These are phyloP conservation scores for Alethe castanea DNA, from an alignment of 2,113 vertebrate genomes.

Conservation along the genomic window DNA sequence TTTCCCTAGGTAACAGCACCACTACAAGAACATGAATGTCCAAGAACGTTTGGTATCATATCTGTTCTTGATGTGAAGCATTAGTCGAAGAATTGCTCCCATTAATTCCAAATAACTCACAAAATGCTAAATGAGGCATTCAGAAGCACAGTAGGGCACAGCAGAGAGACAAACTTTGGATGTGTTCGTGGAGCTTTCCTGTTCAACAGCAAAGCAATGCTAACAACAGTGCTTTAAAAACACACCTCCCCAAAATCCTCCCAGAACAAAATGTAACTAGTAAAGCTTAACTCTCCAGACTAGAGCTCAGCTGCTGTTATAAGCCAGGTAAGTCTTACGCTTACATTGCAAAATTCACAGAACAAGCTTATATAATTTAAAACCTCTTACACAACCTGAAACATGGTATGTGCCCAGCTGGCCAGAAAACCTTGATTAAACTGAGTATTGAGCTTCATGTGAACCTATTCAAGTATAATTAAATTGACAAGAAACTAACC, in stretches of 20 bases:
- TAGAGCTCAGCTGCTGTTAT: not conserved
- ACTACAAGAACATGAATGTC: not conserved
- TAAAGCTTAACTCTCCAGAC: not conserved
- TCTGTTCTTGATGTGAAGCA: not conserved
- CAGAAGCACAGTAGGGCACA: not conserved
- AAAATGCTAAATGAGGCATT: not conserved
- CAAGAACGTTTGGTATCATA: not conserved
- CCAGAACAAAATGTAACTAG: not conserved
- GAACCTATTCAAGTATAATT: not conserved
- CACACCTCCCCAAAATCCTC: not conserved
- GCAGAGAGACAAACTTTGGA: not conserved
- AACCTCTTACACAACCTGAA: not conserved
- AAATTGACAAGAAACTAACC: not conserved
- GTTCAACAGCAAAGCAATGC: not conserved
- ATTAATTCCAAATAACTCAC: not conserved
- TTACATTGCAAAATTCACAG: not conserved
- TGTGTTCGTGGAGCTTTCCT: accelerated
- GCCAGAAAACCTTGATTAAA: not conserved
- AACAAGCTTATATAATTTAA: not conserved
- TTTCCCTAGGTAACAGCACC: not conserved
- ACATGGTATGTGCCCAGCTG: not conserved
- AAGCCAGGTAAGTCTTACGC: not conserved
- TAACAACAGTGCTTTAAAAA: not conserved
- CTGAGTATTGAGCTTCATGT: not conserved
- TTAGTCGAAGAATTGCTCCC: not conserved